These are phyloP conservation scores for Pygoscelis antarcticus DNA, from an alignment of 2,113 vertebrate genomes.

Conservation along the genomic window DNA sequence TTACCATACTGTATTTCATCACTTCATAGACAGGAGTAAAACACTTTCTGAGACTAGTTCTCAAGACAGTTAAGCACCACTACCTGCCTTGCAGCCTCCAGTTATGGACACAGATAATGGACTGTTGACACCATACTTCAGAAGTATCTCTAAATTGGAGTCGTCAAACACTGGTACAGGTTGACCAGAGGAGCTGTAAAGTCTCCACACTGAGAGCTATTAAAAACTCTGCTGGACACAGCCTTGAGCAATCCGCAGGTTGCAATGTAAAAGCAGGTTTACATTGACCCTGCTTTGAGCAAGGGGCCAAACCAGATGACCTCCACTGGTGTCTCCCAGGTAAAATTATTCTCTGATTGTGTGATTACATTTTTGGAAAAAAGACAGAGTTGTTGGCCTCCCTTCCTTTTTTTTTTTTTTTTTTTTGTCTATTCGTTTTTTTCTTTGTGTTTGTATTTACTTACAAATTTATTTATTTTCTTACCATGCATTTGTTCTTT, in stretches of 20 bases:
- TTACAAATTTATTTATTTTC: not conserved
- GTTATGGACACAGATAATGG: not conserved
- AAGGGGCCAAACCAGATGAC: not conserved
- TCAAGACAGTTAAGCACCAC: not conserved
- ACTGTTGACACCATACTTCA: not conserved
- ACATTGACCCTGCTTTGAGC: not conserved
- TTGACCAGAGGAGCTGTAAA: not conserved
- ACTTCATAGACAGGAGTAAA: not conserved
- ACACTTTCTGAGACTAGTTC: not conserved
- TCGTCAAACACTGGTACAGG: not conserved
- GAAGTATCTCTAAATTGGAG: not conserved
- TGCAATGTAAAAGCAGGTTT: not conserved
- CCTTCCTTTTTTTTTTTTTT: not conserved
- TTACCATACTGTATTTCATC: not conserved
- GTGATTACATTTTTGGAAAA: not conserved
- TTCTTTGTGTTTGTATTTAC: not conserved
- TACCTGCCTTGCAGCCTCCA: not conserved
- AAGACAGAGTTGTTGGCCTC: accelerated
- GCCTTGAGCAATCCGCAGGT: not conserved
- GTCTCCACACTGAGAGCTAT: not conserved
- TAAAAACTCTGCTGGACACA: not conserved
- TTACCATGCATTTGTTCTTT: not conserved
- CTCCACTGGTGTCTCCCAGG: not conserved
- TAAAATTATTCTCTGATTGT: not conserved
- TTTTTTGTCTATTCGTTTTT: accelerated